Percentiles rank a stretch among this genome's conserved stretches.
Evolutionary conservation across 2,797 vertebrate genomes (phyloP).

Genomic region (Thripadectes ignobilis): DNA sequence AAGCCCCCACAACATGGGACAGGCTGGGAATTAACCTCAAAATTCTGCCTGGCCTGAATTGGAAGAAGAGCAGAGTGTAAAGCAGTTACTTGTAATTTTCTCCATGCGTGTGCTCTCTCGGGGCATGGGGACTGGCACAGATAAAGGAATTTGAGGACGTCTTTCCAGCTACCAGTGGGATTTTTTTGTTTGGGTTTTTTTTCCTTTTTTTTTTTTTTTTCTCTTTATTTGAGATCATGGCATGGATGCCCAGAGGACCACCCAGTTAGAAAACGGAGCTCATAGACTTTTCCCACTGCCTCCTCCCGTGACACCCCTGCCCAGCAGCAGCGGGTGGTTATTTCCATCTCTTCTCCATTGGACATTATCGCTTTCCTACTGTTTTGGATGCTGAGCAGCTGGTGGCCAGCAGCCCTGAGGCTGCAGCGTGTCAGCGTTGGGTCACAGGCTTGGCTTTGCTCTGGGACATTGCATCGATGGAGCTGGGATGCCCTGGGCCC

Average conservation of each 20-base stretch:
- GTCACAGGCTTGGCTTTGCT: not conserved
- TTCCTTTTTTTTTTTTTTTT: not conserved
- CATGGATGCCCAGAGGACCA: constrained; percentile 54
- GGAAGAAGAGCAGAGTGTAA: not conserved
- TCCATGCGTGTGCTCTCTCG: not conserved
- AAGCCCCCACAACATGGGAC: not conserved
- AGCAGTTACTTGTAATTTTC: constrained; percentile 56
- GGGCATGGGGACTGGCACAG: constrained; percentile 56
- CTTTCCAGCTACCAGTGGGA: constrained; percentile 35
- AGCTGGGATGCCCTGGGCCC: not conserved
- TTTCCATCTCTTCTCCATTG: not conserved
- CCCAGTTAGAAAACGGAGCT: constrained; percentile 24
- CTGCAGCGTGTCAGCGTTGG: not conserved
- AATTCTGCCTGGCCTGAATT: not conserved
- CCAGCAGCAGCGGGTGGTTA: not conserved
- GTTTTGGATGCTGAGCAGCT: not conserved
- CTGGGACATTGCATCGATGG: not conserved
- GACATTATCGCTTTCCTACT: constrained; percentile 7
- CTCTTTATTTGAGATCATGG: not conserved
- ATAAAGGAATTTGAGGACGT: constrained; percentile 37
- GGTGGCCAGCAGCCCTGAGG: not conserved
- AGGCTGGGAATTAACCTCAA: constrained; percentile 31
- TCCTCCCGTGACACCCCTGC: not conserved
- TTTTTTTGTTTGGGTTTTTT: not conserved
- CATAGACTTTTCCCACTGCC: not conserved